Base-by-base conservation (phyloP, 2,888 invertebrate genomes). In the Graphium colonna region DNA sequence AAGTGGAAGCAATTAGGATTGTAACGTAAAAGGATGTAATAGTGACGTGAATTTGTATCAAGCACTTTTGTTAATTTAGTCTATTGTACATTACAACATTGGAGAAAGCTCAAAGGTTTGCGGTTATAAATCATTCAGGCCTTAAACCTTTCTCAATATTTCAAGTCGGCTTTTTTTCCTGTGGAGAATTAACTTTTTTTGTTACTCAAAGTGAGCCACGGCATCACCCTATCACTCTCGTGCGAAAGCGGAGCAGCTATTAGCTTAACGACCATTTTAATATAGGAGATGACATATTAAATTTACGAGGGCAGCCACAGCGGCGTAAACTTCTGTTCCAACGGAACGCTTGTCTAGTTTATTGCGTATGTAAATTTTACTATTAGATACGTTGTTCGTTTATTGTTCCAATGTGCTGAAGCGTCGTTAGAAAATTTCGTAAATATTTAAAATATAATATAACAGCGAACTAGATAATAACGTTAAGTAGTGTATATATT, bases 231-330 rank as follows among this genome's bases (percentile, higher is more conserved):
- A 80, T 79, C 79, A 77, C 68, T 75, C 66, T 71, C 67, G 75
- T 74, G 77, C 68, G 74, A 73, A 79, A 79, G 80, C 79, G 79
- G 77, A 77, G 79, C 71, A 69, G 83, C 84, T 87, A 87, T 87
- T 85, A 88, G 82, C 84, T 82, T 86, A 87, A 87, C 87, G 87
- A 85, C 82, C 81, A 80, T 87, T 88, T 88, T 88, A 85, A 86
- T 88, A 88, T 84, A 80, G 79, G 77, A 86, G 85, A 85, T 86
- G 86, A 88, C 82, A 84, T 87, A 84, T 87, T 87, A 86, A 86
- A 86, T 87, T 87, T 86, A 86, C 82, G 86, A 88, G 77, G 77
- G 71, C 74, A 78, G 80, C 83, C 81, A 77, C 82, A 76, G 69
- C 69, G 65, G 75, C 75, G 73, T 77, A 78, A 82, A 76, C 79